Evolutionary conservation across 2,113 vertebrate genomes (phyloP).

Genomic region (Pollimyrus isidori): DNA sequence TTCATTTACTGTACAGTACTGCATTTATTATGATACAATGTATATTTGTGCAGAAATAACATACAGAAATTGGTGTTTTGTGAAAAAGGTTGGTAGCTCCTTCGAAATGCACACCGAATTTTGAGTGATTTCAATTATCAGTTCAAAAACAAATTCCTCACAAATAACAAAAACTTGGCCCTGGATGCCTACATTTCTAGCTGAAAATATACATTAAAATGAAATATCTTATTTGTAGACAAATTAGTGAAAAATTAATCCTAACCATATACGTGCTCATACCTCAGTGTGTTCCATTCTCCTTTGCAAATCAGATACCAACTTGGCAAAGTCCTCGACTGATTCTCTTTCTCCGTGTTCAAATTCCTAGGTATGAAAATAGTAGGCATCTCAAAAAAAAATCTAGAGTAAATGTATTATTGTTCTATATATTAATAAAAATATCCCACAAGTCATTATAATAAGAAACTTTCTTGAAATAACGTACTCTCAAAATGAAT

Average conservation of each 20-base stretch:
- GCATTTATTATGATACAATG: not conserved
- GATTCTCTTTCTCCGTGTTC: slow-evolving; percentile 70
- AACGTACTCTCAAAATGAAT: too few species aligned
- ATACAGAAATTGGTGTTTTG: not conserved
- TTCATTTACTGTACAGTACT: not conserved
- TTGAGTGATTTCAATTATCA: not conserved
- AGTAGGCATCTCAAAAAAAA: not conserved
- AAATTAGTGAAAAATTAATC: not conserved
- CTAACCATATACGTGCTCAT: slow-evolving; percentile 19
- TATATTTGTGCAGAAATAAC: not conserved
- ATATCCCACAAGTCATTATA: not conserved
- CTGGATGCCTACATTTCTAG: not conserved
- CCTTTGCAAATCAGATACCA: slow-evolving; percentile 92
- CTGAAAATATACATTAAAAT: not conserved
- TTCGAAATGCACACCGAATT: not conserved
- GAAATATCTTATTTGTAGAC: not conserved
- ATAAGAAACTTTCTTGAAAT: not conserved
- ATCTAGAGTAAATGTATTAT: not conserved
- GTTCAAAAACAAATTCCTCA: not conserved
- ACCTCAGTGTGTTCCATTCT: slow-evolving; percentile 92
- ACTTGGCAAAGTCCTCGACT: slow-evolving; percentile 76
- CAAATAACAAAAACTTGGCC: not conserved
- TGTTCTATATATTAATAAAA: not conserved
- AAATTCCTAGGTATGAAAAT: slow-evolving; percentile 63
- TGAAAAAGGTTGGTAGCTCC: not conserved